Evolutionary conservation across 1,140 invertebrate genomes (phyloP).

Genomic region (Pseudomyrmex pallidus): DNA sequence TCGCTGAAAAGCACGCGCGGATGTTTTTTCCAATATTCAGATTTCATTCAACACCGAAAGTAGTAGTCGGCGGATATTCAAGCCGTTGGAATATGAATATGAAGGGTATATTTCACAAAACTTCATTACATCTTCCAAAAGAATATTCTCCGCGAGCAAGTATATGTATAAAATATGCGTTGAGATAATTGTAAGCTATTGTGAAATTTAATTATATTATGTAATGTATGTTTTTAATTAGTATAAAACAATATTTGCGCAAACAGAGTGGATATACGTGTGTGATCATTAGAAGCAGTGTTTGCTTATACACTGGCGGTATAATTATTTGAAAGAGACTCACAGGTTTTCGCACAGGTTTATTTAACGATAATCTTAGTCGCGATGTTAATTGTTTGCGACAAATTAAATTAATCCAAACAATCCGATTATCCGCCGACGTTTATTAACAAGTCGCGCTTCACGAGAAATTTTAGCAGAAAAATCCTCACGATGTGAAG

Average conservation of each 20-base stretch:
- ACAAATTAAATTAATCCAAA: slow-evolving; percentile 16
- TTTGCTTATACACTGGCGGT: neutral
- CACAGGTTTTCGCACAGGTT: neutral
- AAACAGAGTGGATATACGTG: too few relatives aligned
- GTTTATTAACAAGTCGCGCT: neutral
- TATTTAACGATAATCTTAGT: slow-evolving; percentile 5
- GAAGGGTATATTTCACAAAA: slow-evolving; percentile 12
- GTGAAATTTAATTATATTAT: too few relatives aligned
- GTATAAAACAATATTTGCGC: too few relatives aligned
- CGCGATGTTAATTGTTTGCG: slow-evolving; percentile 17
- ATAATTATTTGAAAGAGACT: neutral
- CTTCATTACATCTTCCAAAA: slow-evolving; percentile 3
- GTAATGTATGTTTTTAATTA: too few relatives aligned
- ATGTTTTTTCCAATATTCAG: slow-evolving; percentile 29
- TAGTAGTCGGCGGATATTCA: slow-evolving; percentile 28
- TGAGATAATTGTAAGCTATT: neutral
- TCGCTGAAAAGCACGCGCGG: neutral
- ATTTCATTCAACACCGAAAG: slow-evolving; percentile 39
- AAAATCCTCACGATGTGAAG: neutral
- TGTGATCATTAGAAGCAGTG: slow-evolving; percentile 2
- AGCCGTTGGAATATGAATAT: slow-evolving; percentile 10
- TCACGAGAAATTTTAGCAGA: neutral
- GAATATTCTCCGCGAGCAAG: neutral
- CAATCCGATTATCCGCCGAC: slow-evolving; percentile 1
- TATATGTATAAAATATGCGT: slow-evolving; percentile 1